These are phyloP conservation scores for Cerastis leucographa DNA, from an alignment of 2,888 invertebrate species.

Conservation along the genomic window DNA sequence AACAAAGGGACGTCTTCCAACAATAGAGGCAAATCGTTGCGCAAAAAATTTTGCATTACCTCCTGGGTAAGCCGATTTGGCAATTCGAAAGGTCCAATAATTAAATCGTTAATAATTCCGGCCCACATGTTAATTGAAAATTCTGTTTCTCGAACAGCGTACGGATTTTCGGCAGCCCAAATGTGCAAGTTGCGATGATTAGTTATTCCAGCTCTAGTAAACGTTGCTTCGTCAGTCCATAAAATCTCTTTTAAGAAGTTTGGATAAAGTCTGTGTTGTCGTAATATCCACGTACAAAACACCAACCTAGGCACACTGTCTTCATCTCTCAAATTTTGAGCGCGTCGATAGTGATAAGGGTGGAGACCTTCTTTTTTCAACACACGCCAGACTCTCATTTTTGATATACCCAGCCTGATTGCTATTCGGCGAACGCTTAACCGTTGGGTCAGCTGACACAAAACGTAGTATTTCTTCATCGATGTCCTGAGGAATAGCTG, in stretches of 20 bases:
- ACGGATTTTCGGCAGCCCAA: not conserved
- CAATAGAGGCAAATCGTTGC: not conserved
- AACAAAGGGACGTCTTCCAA: no score
- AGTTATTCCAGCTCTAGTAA: not conserved
- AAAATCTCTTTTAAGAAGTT: not conserved
- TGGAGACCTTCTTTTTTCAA: slow-evolving; percentile 8
- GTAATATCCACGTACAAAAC: no score
- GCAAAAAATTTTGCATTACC: not conserved
- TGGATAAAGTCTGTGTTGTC: no score
- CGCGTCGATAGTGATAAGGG: slow-evolving; percentile 5
- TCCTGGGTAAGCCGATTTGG: not conserved
- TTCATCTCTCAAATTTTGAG: slow-evolving; percentile 8
- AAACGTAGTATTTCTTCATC: slow-evolving; percentile 11
- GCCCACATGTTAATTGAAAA: no score
- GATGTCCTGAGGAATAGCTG: slow-evolving; percentile 10
- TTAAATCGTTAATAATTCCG: no score
- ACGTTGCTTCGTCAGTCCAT: not conserved
- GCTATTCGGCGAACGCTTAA: slow-evolving; percentile 8
- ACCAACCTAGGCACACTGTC: no score
- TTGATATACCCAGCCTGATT: not conserved
- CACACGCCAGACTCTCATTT: not conserved
- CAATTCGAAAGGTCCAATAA: not conserved
- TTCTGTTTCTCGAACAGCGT: not conserved
- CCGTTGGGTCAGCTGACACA: not conserved
- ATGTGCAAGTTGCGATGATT: not conserved